Evolutionary conservation across 2,113 vertebrate genomes (phyloP).

Genomic region (Mellivora capensis): DNA sequence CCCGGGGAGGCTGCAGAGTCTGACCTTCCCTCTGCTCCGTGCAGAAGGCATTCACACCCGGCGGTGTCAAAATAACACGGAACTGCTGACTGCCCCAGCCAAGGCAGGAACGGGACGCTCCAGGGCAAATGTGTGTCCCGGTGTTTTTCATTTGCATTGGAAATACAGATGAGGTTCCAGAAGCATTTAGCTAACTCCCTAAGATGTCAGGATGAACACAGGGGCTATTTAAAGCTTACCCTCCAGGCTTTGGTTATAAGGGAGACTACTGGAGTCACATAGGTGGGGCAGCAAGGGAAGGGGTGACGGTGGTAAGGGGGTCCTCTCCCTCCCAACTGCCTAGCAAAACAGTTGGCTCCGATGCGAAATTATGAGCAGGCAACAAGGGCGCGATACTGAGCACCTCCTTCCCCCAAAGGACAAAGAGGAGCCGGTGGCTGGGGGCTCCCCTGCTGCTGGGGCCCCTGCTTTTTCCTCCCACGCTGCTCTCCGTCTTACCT

Average conservation of each 20-base stretch:
- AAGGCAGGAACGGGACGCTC: accelerated
- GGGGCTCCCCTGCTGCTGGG: not conserved
- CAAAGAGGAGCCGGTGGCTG: not conserved
- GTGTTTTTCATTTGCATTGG: not conserved
- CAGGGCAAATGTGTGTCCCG: not conserved
- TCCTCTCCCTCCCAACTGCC: not conserved
- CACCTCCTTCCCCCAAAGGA: not conserved
- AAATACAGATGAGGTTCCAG: not conserved
- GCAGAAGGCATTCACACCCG: not conserved
- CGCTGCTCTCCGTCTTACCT: constrained; percentile 83
- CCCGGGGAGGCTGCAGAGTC: not conserved
- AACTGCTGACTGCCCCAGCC: not conserved
- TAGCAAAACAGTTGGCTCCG: not conserved
- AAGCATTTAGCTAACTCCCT: not conserved
- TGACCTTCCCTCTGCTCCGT: not conserved
- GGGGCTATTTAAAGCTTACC: not conserved
- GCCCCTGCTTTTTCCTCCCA: not conserved
- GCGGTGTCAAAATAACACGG: accelerated
- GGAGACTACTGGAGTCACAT: not conserved
- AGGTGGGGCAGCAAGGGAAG: not conserved
- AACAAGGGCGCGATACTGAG: not conserved
- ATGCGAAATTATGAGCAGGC: not conserved
- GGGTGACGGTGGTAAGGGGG: not conserved
- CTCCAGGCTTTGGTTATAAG: not conserved
- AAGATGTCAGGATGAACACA: not conserved